phyloP scores from a whole-genome alignment of 37 sponge, comb jelly and placozoan species.

The Ephydatia muelleri region DNA sequence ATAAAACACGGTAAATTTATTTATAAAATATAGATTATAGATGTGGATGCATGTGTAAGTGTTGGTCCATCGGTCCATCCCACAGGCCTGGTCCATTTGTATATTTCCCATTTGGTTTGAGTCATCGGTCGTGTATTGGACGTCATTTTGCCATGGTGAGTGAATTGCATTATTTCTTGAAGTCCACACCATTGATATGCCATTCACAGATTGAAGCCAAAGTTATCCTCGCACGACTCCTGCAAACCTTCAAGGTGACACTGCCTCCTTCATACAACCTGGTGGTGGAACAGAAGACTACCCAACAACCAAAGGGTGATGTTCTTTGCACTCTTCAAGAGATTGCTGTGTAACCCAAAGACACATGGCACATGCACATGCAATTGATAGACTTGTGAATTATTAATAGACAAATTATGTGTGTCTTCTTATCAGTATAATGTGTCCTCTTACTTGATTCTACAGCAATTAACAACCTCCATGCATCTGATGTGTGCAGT shows the following conservation, averaged over 20 bases:
- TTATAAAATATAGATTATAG: not conserved
- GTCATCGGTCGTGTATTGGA: conserved; percentile 19
- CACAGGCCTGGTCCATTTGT: conserved; percentile 13
- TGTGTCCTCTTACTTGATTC: too few species aligned
- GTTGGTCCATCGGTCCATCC: not conserved
- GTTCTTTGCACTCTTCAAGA: conserved; percentile 1
- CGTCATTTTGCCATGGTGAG: conserved; percentile 20
- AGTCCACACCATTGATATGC: too few species aligned
- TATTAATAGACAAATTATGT: too few species aligned
- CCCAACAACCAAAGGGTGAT: not conserved
- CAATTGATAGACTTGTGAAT: too few species aligned
- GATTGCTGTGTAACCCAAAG: too few species aligned
- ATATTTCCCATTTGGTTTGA: conserved; percentile 7
- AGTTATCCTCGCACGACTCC: not conserved
- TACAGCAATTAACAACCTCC: too few species aligned
- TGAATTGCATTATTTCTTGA: not conserved
- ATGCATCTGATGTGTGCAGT: too few species aligned
- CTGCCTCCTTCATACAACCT: conserved; percentile 1
- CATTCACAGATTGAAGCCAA: not conserved
- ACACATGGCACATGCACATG: too few species aligned
- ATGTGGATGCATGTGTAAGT: too few species aligned
- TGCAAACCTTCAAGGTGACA: conserved; percentile 4
- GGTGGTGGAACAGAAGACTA: not conserved
- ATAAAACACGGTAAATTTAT: not conserved
- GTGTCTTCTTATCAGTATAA: too few species aligned